These are phyloP conservation scores for Caenorhabditis panamensis DNA, from an alignment of 2,888 invertebrate species.

Conservation along the genomic window DNA sequence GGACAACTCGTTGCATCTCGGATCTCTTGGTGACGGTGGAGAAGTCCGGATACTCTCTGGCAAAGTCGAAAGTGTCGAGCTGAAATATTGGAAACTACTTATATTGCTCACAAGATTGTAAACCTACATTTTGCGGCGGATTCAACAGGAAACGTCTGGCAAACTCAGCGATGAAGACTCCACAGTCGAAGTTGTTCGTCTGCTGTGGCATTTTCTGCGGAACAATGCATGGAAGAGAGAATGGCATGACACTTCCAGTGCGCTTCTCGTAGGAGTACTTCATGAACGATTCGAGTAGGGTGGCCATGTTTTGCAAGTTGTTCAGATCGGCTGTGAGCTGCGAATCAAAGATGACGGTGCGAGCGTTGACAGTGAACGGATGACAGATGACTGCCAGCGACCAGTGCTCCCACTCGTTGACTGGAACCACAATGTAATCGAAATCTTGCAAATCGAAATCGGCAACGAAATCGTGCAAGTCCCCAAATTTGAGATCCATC, in stretches of 20 bases:
- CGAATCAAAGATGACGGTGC: constrained; percentile 74
- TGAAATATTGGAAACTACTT: constrained; percentile 38
- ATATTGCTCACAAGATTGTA: not conserved
- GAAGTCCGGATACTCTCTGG: constrained; percentile 71
- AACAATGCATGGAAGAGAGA: constrained; percentile 42
- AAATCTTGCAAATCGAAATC: constrained; percentile 77
- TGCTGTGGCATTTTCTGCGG: constrained; percentile 70
- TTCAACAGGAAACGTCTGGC: constrained; percentile 73
- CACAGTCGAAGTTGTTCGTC: constrained; percentile 73
- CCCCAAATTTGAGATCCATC: constrained; percentile 67
- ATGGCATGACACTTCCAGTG: constrained; percentile 47
- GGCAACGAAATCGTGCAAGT: constrained; percentile 72
- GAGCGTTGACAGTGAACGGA: constrained; percentile 68
- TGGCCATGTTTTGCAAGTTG: constrained; percentile 67
- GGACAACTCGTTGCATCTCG: constrained; percentile 74
- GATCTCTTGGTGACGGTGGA: constrained; percentile 62
- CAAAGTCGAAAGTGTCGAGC: constrained; percentile 73
- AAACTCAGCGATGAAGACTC: constrained; percentile 76
- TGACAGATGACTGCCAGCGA: constrained; percentile 72
- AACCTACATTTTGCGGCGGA: constrained; percentile 73
- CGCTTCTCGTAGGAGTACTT: constrained; percentile 65
- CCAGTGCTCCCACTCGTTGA: constrained; percentile 79
- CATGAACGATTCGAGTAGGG: constrained; percentile 70
- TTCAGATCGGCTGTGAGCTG: constrained; percentile 69
- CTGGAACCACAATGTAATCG: constrained; percentile 76